Evolutionary conservation across 2,113 vertebrate species (phyloP).

Genomic region (Brevimyrus niger): DNA sequence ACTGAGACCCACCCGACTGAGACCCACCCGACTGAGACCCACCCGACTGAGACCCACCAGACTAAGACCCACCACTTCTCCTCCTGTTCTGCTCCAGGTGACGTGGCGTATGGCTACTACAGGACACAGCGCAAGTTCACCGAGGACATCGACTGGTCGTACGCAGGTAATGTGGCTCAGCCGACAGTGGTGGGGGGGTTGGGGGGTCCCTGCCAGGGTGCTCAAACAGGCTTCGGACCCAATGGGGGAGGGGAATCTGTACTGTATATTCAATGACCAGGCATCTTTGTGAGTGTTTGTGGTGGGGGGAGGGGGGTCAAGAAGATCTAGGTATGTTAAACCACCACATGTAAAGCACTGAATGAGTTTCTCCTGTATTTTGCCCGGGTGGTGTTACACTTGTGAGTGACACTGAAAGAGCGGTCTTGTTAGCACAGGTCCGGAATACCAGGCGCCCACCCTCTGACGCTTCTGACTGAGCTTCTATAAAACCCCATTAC

Average conservation of each 20-base stretch:
- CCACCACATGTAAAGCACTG: background rate
- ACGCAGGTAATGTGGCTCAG: slow-evolving; percentile 68
- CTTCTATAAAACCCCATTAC: background rate
- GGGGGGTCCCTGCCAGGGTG: too few species aligned
- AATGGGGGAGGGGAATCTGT: background rate
- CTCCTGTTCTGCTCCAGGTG: slow-evolving; percentile 56
- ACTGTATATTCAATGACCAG: background rate
- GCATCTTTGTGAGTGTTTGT: background rate
- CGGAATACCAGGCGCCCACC: background rate
- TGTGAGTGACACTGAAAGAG: background rate
- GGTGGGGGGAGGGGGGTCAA: background rate
- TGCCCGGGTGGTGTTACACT: background rate
- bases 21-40: too few species aligned
- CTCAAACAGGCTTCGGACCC: background rate
- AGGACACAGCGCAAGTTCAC: slow-evolving; percentile 84
- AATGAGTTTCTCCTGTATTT: background rate
- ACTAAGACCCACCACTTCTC: background rate
- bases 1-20: too few species aligned
- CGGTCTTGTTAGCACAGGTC: background rate
- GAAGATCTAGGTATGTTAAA: background rate
- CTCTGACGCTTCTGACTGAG: background rate
- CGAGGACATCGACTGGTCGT: slow-evolving; percentile 94
- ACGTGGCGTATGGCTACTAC: slow-evolving; percentile 72
- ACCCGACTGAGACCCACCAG: background rate
- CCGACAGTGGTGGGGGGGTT: background rate